Percentiles rank a stretch among this genome's conserved stretches.
phyloP scores from a whole-genome alignment of 2,113 vertebrate species.

The Hippoglossus stenolepis region DNA sequence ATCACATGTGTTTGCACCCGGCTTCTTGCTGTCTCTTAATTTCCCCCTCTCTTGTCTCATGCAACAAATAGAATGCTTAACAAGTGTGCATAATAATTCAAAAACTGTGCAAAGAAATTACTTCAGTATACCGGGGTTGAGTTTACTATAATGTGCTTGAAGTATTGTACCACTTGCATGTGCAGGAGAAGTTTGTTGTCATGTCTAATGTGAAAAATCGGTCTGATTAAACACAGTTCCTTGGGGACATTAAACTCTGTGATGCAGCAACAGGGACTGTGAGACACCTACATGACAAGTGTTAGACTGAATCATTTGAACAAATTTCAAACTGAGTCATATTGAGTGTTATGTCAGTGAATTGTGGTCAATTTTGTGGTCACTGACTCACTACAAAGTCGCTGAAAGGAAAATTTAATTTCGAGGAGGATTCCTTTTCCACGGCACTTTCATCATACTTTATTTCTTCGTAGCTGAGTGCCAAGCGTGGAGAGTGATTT shows the following conservation, averaged over 20 bases:
- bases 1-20: conserved; percentile 74
- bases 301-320: conserved; percentile 42
- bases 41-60: conserved; percentile 52
- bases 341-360: conserved; percentile 30
- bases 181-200: not conserved
- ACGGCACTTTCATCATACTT: not conserved
- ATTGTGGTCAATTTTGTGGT: conserved; percentile 49
- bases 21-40: conserved; percentile 62
- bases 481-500: conserved; percentile 10
- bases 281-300: conserved; percentile 34
- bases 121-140: not conserved
- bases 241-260: conserved; percentile 13
- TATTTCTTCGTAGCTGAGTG: conserved; percentile 24
- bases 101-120: conserved; percentile 34
- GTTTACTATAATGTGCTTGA: conserved; percentile 21
- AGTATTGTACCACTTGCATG: not conserved
- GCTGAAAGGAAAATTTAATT: conserved; percentile 38
- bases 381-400: conserved; percentile 30
- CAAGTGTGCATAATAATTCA: conserved; percentile 49
- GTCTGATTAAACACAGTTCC: conserved; percentile 47
- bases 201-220: conserved; percentile 13
- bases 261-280: conserved; percentile 38
- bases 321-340: conserved; percentile 65
- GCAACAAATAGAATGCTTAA: conserved; percentile 55
- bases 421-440: conserved; percentile 39